These are phyloP conservation scores for Micrasema longulum DNA, from an alignment of 1,140 invertebrate genomes.

Conservation along the genomic window DNA sequence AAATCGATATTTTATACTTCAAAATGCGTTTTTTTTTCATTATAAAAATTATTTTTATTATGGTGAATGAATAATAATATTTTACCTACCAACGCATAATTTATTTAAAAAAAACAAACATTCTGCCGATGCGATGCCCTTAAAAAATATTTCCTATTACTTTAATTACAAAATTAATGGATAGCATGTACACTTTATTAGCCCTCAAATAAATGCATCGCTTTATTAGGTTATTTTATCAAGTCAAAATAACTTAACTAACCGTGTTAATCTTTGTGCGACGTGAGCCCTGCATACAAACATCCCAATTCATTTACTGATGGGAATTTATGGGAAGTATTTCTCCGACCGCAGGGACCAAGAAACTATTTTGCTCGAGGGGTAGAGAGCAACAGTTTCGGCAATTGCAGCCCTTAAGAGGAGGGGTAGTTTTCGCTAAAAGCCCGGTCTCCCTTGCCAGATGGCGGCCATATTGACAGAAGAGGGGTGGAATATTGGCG, in stretches of 20 bases:
- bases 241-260: neutral
- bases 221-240: conserved; percentile 8
- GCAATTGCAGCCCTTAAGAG: conserved; percentile 45
- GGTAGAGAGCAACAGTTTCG: conserved; percentile 44
- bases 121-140: too few relatives aligned
- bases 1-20: too few relatives aligned
- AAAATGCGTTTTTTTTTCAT: too few relatives aligned
- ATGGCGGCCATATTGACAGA: conserved; percentile 48
- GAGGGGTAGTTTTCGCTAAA: conserved; percentile 50
- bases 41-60: too few relatives aligned
- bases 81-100: too few relatives aligned
- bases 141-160: too few relatives aligned
- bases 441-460: conserved; percentile 40
- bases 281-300: conserved; percentile 7
- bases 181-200: too few relatives aligned
- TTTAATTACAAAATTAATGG: too few relatives aligned
- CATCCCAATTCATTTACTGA: conserved; percentile 17
- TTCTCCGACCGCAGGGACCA: conserved; percentile 1
- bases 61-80: too few relatives aligned
- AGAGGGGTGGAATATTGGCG: conserved; percentile 2
- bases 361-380: conserved; percentile 1
- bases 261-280: neutral
- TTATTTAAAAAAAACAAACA: too few relatives aligned
- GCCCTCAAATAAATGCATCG: too few relatives aligned
- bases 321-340: conserved; percentile 12